A percentile compares a stretch with the other conserved stretches of the same genome.
These are phyloP conservation scores for Ecliptopera silaceata DNA, from an alignment of 2,888 invertebrate genomes.

Conservation along the genomic window DNA sequence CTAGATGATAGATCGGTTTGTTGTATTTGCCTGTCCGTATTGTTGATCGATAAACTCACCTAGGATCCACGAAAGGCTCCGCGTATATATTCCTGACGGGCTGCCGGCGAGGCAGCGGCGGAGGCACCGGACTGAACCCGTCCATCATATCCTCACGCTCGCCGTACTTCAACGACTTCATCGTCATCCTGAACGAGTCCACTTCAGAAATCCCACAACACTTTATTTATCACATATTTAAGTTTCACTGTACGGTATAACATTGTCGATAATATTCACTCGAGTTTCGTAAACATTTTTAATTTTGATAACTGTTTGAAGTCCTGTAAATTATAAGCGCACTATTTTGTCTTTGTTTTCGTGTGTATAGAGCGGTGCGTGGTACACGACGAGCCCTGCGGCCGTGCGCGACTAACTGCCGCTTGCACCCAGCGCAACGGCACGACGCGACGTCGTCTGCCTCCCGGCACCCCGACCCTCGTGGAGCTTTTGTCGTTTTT, in stretches of 20 bases:
- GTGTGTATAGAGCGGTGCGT: constrained; percentile 13
- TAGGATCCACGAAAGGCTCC: constrained; percentile 85
- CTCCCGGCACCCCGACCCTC: constrained; percentile 67
- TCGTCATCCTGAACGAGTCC: constrained; percentile 82
- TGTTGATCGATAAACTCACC: constrained; percentile 61
- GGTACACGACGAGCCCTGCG: constrained; percentile 21
- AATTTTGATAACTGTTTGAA: constrained; percentile 34
- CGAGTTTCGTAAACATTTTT: constrained; percentile 41
- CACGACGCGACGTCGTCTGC: constrained; percentile 16
- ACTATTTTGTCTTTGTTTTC: constrained; percentile 18
- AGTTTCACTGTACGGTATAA: constrained; percentile 54
- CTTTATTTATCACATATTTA: constrained; percentile 69
- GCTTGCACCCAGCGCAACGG: constrained; percentile 31
- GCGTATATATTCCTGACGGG: constrained; percentile 86
- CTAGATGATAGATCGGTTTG: not conserved
- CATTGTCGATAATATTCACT: constrained; percentile 48
- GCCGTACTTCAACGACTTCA: constrained; percentile 83
- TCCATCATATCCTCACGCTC: constrained; percentile 82
- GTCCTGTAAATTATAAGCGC: constrained; percentile 18
- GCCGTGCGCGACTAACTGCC: constrained; percentile 40
- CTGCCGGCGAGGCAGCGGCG: constrained; percentile 85
- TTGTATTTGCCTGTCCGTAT: not conserved
- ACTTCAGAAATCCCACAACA: constrained; percentile 74
- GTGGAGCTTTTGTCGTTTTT: constrained; percentile 71
- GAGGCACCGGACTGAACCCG: constrained; percentile 83